Base-by-base conservation (phyloP, 92 coral and sea anemone species). In the Palythoa heliodiscus region DNA sequence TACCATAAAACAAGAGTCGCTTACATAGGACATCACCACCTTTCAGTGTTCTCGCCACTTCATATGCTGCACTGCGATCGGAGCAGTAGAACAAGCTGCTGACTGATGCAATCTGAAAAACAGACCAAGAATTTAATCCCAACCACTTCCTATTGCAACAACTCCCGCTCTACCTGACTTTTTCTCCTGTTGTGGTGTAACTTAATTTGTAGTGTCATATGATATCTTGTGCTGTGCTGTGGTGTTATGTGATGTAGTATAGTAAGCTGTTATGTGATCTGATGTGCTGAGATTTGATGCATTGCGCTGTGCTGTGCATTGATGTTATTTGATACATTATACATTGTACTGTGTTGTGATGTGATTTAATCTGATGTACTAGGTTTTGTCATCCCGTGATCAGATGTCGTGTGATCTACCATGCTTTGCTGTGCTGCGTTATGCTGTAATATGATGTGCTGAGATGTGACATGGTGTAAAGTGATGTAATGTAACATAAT, bases 1-100 rank as follows among this genome's bases (percentile, higher is more conserved):
- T 91, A 13, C 98, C 99, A 63, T 94, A 93, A 83, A 92, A 66
- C 20, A 94, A 63, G 39, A 96, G 91, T 70, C 91, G 91, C 70
- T 94, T 88, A 25, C 83, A 74, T 14, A 90, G 87, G n/a, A 71
- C 90, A 52, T 98, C 89, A 29, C 97, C 95, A 8, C 97, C 98
- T 83, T 82, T 93, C 4, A 91, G 39, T 50, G 90, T 87, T 77
- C 91, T 90, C 43, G 90, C 88, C 8, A 88, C 90, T 76, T 94
- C 93, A 83, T 96, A 94, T 4, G 98, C 98, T 20, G 94, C 95
- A 82, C 95, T 96, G 54, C 99, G 96, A 77, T 96, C 99, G 80
- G 98, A 94, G 48, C 95, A 89, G 88, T 91, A 93, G 87, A 90
- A 91, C 70, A 95, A 87, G 64, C 89, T 88, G 25, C 92, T 91